These are phyloP conservation scores for Vannuccia rotundouncinata DNA, from an alignment of 2,888 invertebrate species.

Conservation along the genomic window DNA sequence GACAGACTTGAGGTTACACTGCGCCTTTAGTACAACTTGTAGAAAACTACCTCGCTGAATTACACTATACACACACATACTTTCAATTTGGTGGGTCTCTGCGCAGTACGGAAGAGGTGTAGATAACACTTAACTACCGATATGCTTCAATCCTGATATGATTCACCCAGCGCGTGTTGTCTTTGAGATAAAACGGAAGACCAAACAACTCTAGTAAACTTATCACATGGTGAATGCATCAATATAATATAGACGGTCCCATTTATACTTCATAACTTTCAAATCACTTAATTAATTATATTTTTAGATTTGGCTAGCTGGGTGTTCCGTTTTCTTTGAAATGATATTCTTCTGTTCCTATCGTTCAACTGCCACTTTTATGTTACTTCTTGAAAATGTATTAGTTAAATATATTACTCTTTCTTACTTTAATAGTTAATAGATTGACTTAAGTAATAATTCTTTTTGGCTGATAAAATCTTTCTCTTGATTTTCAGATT, in stretches of 20 bases:
- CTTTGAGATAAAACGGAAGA: neutral
- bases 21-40: neutral
- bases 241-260: neutral
- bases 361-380: neutral
- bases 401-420: no score
- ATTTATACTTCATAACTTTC: neutral
- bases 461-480: no score
- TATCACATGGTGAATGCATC: no score
- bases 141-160: neutral
- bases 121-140: neutral
- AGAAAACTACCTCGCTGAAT: neutral
- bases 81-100: neutral
- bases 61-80: neutral
- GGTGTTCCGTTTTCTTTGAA: neutral
- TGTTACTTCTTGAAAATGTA: no score
- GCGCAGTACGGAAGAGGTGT: neutral
- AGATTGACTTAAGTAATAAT: no score
- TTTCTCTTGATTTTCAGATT: no score
- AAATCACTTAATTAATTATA: neutral
- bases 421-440: no score
- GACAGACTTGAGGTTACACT: no score
- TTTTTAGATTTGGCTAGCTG: neutral
- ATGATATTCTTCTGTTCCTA: neutral
- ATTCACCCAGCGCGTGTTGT: neutral
- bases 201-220: neutral